Base-by-base conservation (phyloP, 2,113 vertebrate genomes). In the Festucalex cinctus region DNA sequence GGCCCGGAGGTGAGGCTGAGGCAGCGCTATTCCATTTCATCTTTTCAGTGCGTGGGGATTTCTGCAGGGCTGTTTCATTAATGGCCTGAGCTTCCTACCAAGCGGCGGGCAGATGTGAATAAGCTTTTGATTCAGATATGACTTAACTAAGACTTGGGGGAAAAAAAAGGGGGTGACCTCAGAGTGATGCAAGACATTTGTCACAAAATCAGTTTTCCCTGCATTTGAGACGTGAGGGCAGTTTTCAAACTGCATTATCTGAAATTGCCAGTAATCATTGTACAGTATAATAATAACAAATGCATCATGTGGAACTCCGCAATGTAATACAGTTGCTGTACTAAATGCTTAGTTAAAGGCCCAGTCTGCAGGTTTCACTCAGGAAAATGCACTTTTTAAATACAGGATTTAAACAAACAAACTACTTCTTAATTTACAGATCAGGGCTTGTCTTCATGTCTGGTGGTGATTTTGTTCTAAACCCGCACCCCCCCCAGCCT, bases 201-300 rank as follows among this genome's bases (percentile, higher is more conserved):
- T 82, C 77, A 78, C 70, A 75, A 59, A 66, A 48, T 66, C 4
- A 56, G 59, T 58, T 39, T 59, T 71, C 61, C 49, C 78, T 83
- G 65, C 71, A 71, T 76, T 76, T 82, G 81, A 85, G 83, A 66
- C 81, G 82, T 82, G 75, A 60, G 66, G 54, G 63, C 79, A 67
- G 64, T 68, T 68, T 82, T 73, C 79, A 79, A 65, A 74, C 49
- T 56, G 59, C 71, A 60, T 58, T 43, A 62, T 79, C 75, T 81
- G 78, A 83, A 84, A 75, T 46, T 48, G 43, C 54, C 64, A 84
- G 70, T 69, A 53, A 65, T 68, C 28, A 4, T 32, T 32, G 28
- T 32, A 32, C 28, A 32, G 28, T 32, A 75, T 79, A 83, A 67
- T 77, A 73, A 76, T 71, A n/a, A n/a, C n/a, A n/a, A n/a, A 65